Evolutionary conservation across 2,888 invertebrate genomes (phyloP).

Genomic region (Slavum lentiscoides): DNA sequence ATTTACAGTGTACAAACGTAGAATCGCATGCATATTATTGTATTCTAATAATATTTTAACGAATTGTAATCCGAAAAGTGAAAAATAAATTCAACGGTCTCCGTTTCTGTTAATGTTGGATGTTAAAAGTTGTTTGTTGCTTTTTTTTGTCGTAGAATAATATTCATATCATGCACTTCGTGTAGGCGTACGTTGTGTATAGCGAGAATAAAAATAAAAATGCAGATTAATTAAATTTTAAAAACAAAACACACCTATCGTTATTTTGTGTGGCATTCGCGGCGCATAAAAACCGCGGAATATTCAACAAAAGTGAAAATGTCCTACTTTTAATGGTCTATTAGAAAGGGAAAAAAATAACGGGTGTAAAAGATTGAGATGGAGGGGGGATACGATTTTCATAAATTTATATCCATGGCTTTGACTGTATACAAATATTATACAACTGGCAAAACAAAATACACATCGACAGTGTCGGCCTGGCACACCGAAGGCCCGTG

Average conservation of each 20-base stretch:
- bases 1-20: too few relatives aligned
- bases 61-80: background rate
- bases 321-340: too few relatives aligned
- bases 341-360: too few relatives aligned
- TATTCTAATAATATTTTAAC: background rate
- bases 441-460: too few relatives aligned
- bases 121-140: background rate
- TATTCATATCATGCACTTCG: background rate
- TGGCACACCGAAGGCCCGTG: too few relatives aligned
- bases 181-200: background rate
- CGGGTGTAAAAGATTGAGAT: too few relatives aligned
- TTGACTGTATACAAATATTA: too few relatives aligned
- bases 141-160: conserved; percentile 6
- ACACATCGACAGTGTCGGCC: too few relatives aligned
- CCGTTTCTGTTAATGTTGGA: background rate
- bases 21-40: background rate
- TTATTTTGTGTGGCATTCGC: background rate
- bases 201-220: conserved; percentile 12
- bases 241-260: background rate
- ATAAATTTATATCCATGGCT: too few relatives aligned
- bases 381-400: too few relatives aligned
- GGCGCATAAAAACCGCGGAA: background rate
- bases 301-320: too few relatives aligned
- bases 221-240: background rate
- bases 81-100: background rate